Base-by-base conservation (phyloP, 2,888 invertebrate species). In the Orthosia gracilis region DNA sequence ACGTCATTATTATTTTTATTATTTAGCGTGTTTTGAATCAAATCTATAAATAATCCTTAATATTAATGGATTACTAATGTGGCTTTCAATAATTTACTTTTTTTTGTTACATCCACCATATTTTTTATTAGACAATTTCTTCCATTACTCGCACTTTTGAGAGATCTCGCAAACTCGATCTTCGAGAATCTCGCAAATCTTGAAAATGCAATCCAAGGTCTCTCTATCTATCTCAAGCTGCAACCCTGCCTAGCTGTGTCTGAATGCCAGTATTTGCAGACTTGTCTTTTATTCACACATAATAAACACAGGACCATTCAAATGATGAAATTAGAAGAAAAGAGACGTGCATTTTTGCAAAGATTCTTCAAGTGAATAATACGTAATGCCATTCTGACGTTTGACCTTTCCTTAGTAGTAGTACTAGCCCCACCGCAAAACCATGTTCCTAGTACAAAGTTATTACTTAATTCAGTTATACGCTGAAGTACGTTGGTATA, bases 381-480 rank as follows among this genome's bases (percentile, higher is more conserved):
- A n/a, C n/a, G n/a, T n/a, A n/a, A n/a, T n/a, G n/a, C n/a, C n/a
- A n/a, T 4, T 31, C 3, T 31, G 26, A 31, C 26, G 26, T 31
- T 31, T 15, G 4, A 47, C 15, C 59, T 31, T 49, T 62, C 40
- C n/a, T 13, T 45, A 5, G 18, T 18, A 52, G 18, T 40, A 54
- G 50, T 9, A 50, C 3, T 13, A 58, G 15, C 2, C 13, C 13
- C 4, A 12, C n/a, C 23, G 4, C 23, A 49, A n/a, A 23, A 13
- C 31, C 0, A 40, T 13, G 31, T 57, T 23, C 45, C 4, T 52
- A 79, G 18, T 13, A 55, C 57, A 59, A 54, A 69, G 62, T 67
- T 62, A 74, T 52, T 75, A 69, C 65, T 65, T 81, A 76, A 82
- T 76, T 68, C 52, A 69, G 69, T 66, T 63, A 61, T 58, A 57